Conservation (phyloP, 2,113 vertebrate genomes). For the Noctilio leporinus region DNA sequence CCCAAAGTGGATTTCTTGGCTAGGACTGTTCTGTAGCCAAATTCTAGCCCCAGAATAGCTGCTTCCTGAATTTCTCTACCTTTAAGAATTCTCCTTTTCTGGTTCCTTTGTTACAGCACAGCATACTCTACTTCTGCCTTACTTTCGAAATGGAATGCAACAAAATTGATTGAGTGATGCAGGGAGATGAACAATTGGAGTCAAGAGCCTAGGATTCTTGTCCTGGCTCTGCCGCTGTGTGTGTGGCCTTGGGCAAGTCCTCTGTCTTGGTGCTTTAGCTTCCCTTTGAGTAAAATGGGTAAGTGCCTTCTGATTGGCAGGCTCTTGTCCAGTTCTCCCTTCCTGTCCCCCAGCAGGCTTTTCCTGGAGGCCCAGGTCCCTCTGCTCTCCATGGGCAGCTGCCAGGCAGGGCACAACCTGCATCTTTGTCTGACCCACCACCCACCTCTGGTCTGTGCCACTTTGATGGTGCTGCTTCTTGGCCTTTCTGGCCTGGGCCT, state of each 20-base stretch:
- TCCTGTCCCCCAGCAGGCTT: constrained; percentile 55
- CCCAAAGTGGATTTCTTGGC: not conserved
- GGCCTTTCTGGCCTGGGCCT: constrained; percentile 68
- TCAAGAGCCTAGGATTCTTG: not conserved
- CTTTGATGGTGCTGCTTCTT: constrained; percentile 69
- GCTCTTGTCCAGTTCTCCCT: constrained; percentile 32
- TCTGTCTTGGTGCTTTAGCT: not conserved
- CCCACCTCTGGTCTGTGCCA: constrained; percentile 66
- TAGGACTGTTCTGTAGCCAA: not conserved
- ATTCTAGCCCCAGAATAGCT: not conserved
- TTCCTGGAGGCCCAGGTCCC: constrained; percentile 70
- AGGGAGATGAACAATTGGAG: not conserved
- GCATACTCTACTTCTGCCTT: not conserved
- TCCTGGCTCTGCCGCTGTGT: not conserved
- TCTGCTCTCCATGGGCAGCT: constrained; percentile 73
- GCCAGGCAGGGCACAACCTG: constrained; percentile 70
- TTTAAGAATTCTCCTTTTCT: not conserved
- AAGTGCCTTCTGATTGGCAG: constrained; percentile 22
- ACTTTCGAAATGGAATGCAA: constrained; percentile 18
- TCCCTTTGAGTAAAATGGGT: constrained; percentile 24
- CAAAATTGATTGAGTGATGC: not conserved
- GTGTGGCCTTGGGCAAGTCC: not conserved
- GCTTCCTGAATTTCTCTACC: constrained; percentile 30
- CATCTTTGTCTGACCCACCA: constrained; percentile 71
- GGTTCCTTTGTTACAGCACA: not conserved